Evolutionary conservation across 2,888 invertebrate species (phyloP).

Genomic region (Piscicola geometra): DNA sequence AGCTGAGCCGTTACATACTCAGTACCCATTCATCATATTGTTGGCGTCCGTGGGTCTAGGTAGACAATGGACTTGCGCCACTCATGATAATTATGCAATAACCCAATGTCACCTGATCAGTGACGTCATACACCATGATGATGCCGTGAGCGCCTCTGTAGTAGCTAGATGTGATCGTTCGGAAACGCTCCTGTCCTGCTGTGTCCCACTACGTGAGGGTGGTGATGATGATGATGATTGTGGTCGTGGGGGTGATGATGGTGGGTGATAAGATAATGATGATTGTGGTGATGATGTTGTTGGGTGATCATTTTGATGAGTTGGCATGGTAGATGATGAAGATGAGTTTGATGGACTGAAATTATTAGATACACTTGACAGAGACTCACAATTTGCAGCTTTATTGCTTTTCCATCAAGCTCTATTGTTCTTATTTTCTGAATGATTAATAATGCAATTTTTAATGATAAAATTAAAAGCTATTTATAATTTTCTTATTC

Average conservation of each 20-base stretch:
- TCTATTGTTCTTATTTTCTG: slow-evolving; percentile 99
- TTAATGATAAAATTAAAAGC: slow-evolving; percentile 12
- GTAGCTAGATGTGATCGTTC: slow-evolving; percentile 43
- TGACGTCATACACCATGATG: slow-evolving; percentile 99
- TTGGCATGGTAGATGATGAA: not conserved
- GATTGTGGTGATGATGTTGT: too few relatives aligned
- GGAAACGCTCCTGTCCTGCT: slow-evolving; percentile 42
- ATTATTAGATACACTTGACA: not conserved
- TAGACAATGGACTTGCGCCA: too few relatives aligned
- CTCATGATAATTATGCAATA: too few relatives aligned
- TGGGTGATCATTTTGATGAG: not conserved
- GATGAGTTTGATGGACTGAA: not conserved
- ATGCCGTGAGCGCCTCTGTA: slow-evolving; percentile 89
- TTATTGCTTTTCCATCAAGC: slow-evolving; percentile 97
- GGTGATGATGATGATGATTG: too few relatives aligned
- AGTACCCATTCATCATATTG: too few relatives aligned
- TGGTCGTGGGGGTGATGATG: too few relatives aligned
- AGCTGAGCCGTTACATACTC: too few relatives aligned
- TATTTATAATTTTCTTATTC: not conserved
- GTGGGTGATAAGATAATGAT: too few relatives aligned
- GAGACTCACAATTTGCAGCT: slow-evolving; percentile 80
- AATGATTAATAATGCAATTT: slow-evolving; percentile 50
- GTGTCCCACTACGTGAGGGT: slow-evolving; percentile 42
- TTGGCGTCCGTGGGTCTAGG: too few relatives aligned
- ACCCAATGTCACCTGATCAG: slow-evolving; percentile 76